These are phyloP conservation scores for Trichopoda pennipes DNA, from an alignment of 2,888 invertebrate species.

Conservation along the genomic window DNA sequence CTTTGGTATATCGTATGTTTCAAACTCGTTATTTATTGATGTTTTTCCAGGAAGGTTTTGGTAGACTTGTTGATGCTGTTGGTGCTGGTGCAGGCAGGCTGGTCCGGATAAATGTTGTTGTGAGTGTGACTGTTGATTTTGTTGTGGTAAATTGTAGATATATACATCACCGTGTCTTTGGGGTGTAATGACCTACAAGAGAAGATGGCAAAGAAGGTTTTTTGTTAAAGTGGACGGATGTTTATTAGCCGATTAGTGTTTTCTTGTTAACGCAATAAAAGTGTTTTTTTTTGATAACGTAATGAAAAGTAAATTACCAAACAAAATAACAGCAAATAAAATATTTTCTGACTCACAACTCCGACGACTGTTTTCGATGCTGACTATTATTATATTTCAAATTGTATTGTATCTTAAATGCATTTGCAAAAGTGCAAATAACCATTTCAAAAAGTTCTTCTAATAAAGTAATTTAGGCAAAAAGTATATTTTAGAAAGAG, in stretches of 20 bases:
- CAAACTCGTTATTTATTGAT: constrained; percentile 73
- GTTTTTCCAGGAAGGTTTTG: constrained; percentile 77
- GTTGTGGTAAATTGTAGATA: constrained; percentile 85
- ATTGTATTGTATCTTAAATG: too few species aligned
- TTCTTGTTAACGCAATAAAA: too few species aligned
- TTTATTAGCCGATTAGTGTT: neutral
- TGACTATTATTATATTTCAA: too few species aligned
- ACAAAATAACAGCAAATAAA: too few species aligned
- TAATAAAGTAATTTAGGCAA: too few species aligned
- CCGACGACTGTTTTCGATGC: too few species aligned
- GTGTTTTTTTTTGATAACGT: too few species aligned
- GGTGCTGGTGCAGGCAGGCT: constrained; percentile 82
- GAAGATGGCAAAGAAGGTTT: constrained; percentile 43
- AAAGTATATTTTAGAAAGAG: too few species aligned
- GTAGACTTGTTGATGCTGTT: constrained; percentile 74
- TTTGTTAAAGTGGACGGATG: neutral
- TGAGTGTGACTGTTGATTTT: constrained; percentile 67
- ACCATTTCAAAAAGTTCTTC: too few species aligned
- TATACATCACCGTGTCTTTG: constrained; percentile 88
- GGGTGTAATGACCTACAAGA: constrained; percentile 85
- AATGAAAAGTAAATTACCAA: too few species aligned
- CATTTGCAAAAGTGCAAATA: too few species aligned
- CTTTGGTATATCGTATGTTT: constrained; percentile 84
- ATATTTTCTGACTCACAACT: too few species aligned
- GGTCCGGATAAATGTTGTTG: constrained; percentile 67